Percentiles rank a stretch among this genome's conserved stretches.
Evolutionary conservation across 2,888 invertebrate species (phyloP).

Genomic region (Harpalus rufipes): DNA sequence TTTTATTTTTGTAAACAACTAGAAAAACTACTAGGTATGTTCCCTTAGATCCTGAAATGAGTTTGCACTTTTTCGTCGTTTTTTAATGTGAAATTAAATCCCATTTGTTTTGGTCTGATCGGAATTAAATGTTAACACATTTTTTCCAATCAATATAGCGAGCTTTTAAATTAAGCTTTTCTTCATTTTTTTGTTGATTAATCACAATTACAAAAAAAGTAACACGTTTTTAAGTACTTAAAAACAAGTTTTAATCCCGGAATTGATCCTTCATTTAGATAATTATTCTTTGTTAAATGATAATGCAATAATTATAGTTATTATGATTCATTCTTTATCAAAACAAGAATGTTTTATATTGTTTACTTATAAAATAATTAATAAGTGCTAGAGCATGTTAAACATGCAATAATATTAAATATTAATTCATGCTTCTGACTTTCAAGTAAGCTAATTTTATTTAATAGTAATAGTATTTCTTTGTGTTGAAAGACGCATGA

Average conservation of each 20-base stretch:
- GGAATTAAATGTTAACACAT: not conserved
- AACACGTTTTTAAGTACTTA: not conserved
- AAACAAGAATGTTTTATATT: too few relatives aligned
- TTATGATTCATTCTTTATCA: not conserved
- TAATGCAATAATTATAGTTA: not conserved
- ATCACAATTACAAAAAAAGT: not conserved
- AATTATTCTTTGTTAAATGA: not conserved
- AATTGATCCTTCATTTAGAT: not conserved
- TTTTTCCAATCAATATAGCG: not conserved
- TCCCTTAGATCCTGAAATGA: not conserved
- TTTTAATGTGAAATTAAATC: not conserved
- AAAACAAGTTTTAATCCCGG: not conserved
- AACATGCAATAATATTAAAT: too few relatives aligned
- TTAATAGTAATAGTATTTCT: too few relatives aligned
- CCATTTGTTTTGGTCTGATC: not conserved
- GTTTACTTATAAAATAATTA: too few relatives aligned
- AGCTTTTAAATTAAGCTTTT: not conserved
- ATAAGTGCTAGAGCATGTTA: too few relatives aligned
- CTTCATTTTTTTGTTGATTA: not conserved
- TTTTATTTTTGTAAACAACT: not conserved
- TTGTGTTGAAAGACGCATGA: too few relatives aligned
- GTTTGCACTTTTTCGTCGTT: not conserved
- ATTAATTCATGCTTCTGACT: too few relatives aligned
- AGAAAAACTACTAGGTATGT: not conserved
- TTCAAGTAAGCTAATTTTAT: too few relatives aligned